These are phyloP conservation scores for Rhyacichthys aspro DNA, from an alignment of 2,797 vertebrate species.

Conservation along the genomic window DNA sequence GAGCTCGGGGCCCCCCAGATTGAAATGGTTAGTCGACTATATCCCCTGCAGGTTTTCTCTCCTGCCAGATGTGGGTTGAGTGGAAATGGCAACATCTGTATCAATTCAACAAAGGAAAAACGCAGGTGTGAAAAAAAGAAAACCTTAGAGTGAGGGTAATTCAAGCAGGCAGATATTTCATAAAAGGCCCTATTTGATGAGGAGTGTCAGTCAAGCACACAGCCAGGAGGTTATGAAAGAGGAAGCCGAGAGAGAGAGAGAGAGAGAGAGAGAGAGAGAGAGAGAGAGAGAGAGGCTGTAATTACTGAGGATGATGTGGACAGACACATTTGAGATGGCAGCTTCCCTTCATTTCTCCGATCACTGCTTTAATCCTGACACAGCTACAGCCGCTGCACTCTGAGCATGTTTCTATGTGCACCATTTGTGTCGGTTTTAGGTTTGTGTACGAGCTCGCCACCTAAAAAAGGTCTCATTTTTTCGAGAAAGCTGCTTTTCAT, in stretches of 20 bases:
- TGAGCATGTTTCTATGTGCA: background rate
- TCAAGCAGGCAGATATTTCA: conserved; percentile 69
- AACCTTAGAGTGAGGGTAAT: conserved; percentile 59
- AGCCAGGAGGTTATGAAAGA: conserved; percentile 48
- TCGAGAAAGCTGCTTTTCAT: conserved; percentile 71
- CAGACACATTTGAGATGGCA: conserved; percentile 72
- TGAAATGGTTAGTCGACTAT: conserved; percentile 58
- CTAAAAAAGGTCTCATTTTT: conserved; percentile 70
- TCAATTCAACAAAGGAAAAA: conserved; percentile 34
- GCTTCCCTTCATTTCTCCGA: conserved; percentile 80
- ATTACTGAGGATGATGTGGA: conserved; percentile 79
- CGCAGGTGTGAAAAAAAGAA: conserved; percentile 43
- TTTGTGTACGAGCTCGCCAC: conserved; percentile 17
- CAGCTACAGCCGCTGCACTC: conserved; percentile 60
- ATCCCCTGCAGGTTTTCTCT: conserved; percentile 61
- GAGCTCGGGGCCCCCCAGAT: conserved; percentile 43
- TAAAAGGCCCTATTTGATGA: conserved; percentile 70
- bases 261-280: conserved; percentile 63
- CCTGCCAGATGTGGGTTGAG: conserved; percentile 54
- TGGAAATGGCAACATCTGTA: conserved; percentile 58
- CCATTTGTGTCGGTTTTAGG: background rate
- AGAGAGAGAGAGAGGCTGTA: conserved; percentile 69
- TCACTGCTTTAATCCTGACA: conserved; percentile 79
- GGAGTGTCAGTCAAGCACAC: conserved; percentile 65
- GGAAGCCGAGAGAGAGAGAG: conserved; percentile 63